Evolutionary conservation across 2,113 vertebrate species (phyloP).

Genomic region (Stomatorhinus ivindoensis): DNA sequence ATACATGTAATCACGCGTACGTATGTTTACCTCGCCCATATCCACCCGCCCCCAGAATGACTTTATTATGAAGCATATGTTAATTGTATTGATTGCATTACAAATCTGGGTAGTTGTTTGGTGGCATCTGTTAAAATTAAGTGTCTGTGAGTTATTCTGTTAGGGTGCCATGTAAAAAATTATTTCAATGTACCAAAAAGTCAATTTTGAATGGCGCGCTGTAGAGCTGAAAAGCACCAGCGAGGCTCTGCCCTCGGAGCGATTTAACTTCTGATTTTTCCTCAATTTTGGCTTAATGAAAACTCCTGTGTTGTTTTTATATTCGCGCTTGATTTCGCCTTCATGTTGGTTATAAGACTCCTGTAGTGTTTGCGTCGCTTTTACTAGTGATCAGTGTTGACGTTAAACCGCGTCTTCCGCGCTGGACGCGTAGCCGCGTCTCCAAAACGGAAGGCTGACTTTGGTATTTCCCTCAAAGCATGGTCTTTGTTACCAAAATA

Average conservation of each 20-base stretch:
- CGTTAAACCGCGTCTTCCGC: background rate
- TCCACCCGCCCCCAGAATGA: too few species aligned
- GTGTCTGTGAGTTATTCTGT: background rate
- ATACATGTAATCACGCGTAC: background rate
- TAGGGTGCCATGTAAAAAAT: background rate
- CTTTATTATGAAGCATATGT: background rate
- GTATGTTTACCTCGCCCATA: background rate
- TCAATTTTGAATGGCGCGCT: background rate
- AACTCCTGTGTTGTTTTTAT: background rate
- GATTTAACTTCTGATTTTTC: background rate
- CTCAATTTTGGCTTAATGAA: background rate
- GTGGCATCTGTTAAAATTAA: background rate
- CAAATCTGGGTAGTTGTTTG: background rate
- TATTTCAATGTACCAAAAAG: background rate
- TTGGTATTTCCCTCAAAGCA: background rate
- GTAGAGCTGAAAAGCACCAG: background rate
- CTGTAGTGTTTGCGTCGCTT: background rate
- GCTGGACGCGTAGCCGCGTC: background rate
- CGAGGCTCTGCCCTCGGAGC: background rate
- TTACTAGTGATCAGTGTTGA: background rate
- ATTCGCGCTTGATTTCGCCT: background rate
- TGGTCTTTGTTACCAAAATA: background rate
- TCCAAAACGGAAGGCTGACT: slow-evolving; percentile 21
- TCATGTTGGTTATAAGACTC: background rate
- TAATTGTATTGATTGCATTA: background rate